Evolutionary conservation across 2,888 invertebrate species (phyloP), one percentile per base, ranked within the genome.

Genomic region (Chrysomela aeneicollis): DNA sequence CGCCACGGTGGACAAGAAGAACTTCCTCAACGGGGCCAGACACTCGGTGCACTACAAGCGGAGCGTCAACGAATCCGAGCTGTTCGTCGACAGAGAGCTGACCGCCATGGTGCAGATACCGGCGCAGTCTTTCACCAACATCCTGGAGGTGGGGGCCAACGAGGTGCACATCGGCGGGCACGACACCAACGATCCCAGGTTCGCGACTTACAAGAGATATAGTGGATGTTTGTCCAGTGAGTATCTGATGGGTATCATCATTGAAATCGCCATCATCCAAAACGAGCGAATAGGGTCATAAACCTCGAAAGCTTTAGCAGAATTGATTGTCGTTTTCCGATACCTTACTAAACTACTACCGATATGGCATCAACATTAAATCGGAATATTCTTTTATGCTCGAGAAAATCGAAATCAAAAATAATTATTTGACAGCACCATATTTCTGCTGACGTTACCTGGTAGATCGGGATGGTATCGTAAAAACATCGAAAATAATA

Each of bases 181-280:
- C 15, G 94, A 93, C 75, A 93, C 93, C 4, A 91, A 90, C 3
- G 94, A 94, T 79, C 90, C 92, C 2, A 86, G 94, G 70, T 90
- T 95, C 74, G 89, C 89, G 66, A 90, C 91, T 64, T 95, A 92
- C 78, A 93, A 92, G 78, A 92, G 93, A 72, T 95, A 94, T 81
- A 93, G 92, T 76, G 95, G 95, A 61, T 95, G 95, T 81, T 85
- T 95, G 68, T 94, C 95, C 69, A 95, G 95, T 95, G 83, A 88
- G 90, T 59, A 58, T 32, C 26, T 5, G 26, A 6, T n/a, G n/a
- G n/a, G n/a, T n/a, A n/a, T n/a, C n/a, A n/a, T n/a, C n/a, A n/a
- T n/a, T n/a, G n/a, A n/a, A n/a, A n/a, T n/a, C n/a, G n/a, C n/a
- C n/a, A n/a, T n/a, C n/a, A n/a, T n/a, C n/a, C n/a, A n/a, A n/a